Percentiles rank a stretch among this genome's conserved stretches.
Evolutionary conservation across 1,140 invertebrate genomes (phyloP).

Genomic region (Neomicropteryx cornuta): DNA sequence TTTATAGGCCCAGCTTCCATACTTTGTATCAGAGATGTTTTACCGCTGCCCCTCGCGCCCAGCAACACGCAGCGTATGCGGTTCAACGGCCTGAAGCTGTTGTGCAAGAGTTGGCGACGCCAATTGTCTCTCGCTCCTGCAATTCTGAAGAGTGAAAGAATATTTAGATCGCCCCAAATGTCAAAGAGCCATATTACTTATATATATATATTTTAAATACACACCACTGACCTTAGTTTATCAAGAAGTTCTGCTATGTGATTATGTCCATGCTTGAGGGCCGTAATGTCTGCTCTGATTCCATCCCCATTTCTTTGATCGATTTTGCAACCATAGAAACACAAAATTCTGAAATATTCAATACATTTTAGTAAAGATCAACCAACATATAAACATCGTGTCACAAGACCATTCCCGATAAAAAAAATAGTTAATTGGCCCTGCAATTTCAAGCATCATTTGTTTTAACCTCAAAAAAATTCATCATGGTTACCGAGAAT

Average conservation of each 20-base stretch:
- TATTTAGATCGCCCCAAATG: neutral
- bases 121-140: too few relatives aligned
- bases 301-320: conserved; percentile 60
- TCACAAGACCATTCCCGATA: too few relatives aligned
- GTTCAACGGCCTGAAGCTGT: too few relatives aligned
- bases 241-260: conserved; percentile 64
- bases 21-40: too few relatives aligned
- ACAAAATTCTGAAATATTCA: conserved; percentile 46
- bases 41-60: too few relatives aligned
- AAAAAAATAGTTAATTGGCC: too few relatives aligned
- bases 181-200: neutral
- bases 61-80: too few relatives aligned
- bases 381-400: conserved; percentile 6
- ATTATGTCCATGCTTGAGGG: conserved; percentile 65
- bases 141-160: conserved; percentile 1
- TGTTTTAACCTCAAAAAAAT: conserved; percentile 42
- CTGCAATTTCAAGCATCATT: too few relatives aligned
- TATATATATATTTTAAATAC: conserved; percentile 22
- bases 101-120: too few relatives aligned
- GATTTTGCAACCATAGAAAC: conserved; percentile 59
- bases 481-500: too few relatives aligned
- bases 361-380: too few relatives aligned
- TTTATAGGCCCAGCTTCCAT: too few relatives aligned
- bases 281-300: conserved; percentile 70
- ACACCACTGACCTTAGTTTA: conserved; percentile 54